Evolutionary conservation across 2,797 vertebrate species (phyloP).

Genomic region (Tenualosa ilisha): DNA sequence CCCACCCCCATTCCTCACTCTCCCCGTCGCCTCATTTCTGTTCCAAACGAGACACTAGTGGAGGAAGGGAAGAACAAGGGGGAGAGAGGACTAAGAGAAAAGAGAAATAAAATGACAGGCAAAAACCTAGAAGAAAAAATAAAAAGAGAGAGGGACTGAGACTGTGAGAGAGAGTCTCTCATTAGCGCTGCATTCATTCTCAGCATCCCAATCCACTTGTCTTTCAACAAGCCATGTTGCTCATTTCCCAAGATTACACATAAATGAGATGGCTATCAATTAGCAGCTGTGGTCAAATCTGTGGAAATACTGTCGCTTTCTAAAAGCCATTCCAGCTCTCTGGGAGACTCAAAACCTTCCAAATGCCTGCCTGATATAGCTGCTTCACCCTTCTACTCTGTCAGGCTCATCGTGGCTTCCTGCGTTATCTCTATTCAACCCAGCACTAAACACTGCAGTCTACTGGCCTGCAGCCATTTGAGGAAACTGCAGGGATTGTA

Average conservation of each 20-base stretch:
- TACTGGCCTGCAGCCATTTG: constrained; percentile 40
- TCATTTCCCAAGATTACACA: neutral
- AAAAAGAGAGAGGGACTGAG: neutral
- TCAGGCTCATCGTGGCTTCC: neutral
- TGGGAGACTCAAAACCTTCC: neutral
- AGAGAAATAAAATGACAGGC: too few relatives aligned
- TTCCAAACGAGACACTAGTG: neutral
- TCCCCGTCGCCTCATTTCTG: neutral
- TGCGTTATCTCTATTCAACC: neutral
- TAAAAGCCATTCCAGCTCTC: neutral
- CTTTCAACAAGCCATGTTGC: neutral
- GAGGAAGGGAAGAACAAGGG: neutral
- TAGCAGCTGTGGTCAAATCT: neutral
- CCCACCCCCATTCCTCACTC: neutral
- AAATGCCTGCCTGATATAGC: neutral
- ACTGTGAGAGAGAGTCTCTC: neutral
- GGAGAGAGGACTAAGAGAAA: neutral
- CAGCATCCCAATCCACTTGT: neutral
- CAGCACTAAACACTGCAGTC: constrained; percentile 33
- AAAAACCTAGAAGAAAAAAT: neutral
- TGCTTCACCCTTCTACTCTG: neutral
- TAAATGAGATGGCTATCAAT: neutral
- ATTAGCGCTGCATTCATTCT: constrained; percentile 4
- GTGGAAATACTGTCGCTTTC: neutral
- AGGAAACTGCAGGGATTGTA: constrained; percentile 34